Percentiles rank a stretch among this genome's conserved stretches.
These are phyloP conservation scores for Tapera naevia DNA, from an alignment of 2,797 vertebrate species.

Conservation along the genomic window DNA sequence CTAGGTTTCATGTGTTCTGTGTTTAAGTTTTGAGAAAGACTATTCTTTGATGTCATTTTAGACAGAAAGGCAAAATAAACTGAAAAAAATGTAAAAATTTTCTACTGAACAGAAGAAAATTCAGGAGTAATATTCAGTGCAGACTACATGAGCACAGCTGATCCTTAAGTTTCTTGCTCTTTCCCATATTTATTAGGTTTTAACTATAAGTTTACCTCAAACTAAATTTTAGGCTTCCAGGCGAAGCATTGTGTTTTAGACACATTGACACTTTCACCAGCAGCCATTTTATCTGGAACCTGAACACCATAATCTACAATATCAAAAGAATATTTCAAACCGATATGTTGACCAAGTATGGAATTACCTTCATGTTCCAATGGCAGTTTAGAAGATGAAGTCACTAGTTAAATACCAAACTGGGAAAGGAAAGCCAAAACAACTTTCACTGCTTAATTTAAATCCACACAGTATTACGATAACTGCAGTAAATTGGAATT, in stretches of 20 bases:
- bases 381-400: background rate
- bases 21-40: background rate
- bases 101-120: background rate
- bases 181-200: background rate
- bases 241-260: background rate
- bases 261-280: background rate
- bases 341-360: fast-evolving
- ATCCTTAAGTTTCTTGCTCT: background rate
- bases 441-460: background rate
- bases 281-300: background rate
- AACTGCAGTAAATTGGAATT: background rate
- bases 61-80: background rate
- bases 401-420: background rate
- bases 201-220: background rate
- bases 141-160: background rate
- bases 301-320: background rate
- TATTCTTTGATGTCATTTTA: background rate
- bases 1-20: background rate
- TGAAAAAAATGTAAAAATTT: background rate
- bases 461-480: background rate
- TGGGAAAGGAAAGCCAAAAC: background rate
- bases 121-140: background rate
- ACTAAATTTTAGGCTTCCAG: background rate
- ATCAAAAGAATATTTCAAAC: background rate
- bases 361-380: background rate